Percentiles rank a stretch among this genome's conserved stretches.
Conservation (phyloP, 2,797 vertebrate genomes). For the Helostoma temminkii region DNA sequence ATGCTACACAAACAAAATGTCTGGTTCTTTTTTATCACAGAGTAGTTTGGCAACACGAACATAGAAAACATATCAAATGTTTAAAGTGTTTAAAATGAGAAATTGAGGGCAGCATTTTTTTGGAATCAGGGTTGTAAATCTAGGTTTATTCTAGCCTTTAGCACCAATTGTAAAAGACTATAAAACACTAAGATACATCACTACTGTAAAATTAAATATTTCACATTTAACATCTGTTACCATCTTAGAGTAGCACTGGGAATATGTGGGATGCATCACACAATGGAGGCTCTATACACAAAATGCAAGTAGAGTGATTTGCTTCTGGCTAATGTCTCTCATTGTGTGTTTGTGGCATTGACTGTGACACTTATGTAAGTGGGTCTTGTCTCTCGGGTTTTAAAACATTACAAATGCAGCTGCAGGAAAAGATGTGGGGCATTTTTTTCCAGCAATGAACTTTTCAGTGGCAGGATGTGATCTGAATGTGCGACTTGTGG, state of each 20-base stretch:
- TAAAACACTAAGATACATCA: neutral
- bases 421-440: slow-evolving; percentile 39
- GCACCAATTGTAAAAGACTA: neutral
- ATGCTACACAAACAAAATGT: slow-evolving; percentile 18
- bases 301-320: slow-evolving; percentile 18
- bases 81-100: too few relatives aligned
- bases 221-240: slow-evolving; percentile 7
- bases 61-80: too few relatives aligned
- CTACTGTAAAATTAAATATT: neutral
- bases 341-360: slow-evolving; percentile 30
- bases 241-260: neutral
- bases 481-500: slow-evolving; percentile 64
- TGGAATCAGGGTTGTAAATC: too few relatives aligned
- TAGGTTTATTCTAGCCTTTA: neutral
- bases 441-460: slow-evolving; percentile 64
- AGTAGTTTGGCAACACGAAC: neutral
- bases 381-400: slow-evolving; percentile 49
- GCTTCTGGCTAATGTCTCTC: slow-evolving; percentile 27
- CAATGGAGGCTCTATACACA: neutral
- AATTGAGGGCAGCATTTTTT: too few relatives aligned
- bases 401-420: slow-evolving; percentile 57
- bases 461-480: slow-evolving; percentile 73
- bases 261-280: slow-evolving; percentile 19
- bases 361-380: slow-evolving; percentile 50
- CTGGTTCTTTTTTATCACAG: slow-evolving; percentile 1